These are phyloP conservation scores for Bagarius yarrelli DNA, from an alignment of 2,113 vertebrate species.

Conservation along the genomic window DNA sequence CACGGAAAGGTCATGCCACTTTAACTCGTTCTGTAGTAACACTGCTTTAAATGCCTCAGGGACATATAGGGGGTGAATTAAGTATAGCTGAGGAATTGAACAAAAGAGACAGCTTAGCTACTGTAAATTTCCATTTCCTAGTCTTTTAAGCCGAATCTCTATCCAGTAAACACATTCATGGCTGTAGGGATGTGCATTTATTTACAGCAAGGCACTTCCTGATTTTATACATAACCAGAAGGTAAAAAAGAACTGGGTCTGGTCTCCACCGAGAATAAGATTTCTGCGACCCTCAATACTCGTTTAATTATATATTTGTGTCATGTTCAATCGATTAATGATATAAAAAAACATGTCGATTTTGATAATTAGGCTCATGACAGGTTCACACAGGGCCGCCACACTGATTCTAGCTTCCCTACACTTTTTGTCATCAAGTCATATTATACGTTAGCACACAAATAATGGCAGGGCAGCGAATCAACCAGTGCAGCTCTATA, in stretches of 20 bases:
- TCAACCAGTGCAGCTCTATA: neutral
- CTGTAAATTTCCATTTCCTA: slow-evolving; percentile 58
- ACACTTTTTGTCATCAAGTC: neutral
- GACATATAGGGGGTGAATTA: slow-evolving; percentile 29
- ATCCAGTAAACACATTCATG: slow-evolving; percentile 34
- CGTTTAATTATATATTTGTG: no score
- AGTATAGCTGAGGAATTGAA: slow-evolving; percentile 19
- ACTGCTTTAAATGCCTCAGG: neutral
- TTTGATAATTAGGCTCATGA: neutral
- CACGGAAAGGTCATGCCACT: slow-evolving; percentile 17
- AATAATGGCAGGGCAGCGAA: neutral
- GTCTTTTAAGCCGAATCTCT: slow-evolving; percentile 57
- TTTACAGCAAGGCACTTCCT: slow-evolving; percentile 6
- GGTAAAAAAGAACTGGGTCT: neutral
- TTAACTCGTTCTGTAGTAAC: neutral
- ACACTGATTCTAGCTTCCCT: neutral
- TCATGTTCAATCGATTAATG: slow-evolving; percentile 20
- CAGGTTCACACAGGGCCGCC: slow-evolving; percentile 6
- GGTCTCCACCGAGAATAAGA: no score
- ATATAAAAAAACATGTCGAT: slow-evolving; percentile 37
- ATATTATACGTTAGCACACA: neutral
- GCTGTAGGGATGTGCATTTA: slow-evolving; percentile 48
- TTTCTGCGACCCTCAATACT: no score
- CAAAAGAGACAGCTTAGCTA: slow-evolving; percentile 26
- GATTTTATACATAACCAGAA: neutral